phyloP scores from a whole-genome alignment of 2,113 vertebrate genomes.

The Egretta garzetta region DNA sequence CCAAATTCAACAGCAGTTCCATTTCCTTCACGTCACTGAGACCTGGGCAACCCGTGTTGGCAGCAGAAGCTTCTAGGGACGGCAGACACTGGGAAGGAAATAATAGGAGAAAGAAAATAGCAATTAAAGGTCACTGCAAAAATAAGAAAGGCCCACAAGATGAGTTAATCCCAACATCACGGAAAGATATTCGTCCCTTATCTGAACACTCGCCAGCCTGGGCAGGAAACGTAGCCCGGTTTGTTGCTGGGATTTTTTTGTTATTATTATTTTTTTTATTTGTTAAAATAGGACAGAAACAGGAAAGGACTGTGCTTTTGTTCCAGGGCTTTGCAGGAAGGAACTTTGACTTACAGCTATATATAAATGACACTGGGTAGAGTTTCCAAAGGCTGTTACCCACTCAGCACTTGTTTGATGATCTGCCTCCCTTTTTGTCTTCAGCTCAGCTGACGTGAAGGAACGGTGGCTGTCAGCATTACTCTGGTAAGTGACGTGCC shows the following conservation, averaged over 20 bases:
- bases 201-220: not conserved
- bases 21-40: not conserved
- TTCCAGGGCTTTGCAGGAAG: slow-evolving; percentile 60
- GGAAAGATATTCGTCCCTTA: not conserved
- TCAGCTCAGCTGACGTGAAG: slow-evolving; percentile 76
- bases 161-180: not conserved
- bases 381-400: slow-evolving; percentile 1
- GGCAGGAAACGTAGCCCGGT: not conserved
- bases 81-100: not conserved
- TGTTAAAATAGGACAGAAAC: slow-evolving; percentile 49
- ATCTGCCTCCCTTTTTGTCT: slow-evolving; percentile 51
- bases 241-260: slow-evolving; percentile 1
- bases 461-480: slow-evolving; percentile 76
- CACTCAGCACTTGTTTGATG: slow-evolving; percentile 14
- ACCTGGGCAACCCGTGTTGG: not conserved
- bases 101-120: slow-evolving; percentile 6
- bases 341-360: slow-evolving; percentile 40
- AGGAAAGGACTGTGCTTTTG: slow-evolving; percentile 65
- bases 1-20: not conserved
- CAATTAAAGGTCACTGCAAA: slow-evolving; percentile 9
- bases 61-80: slow-evolving; percentile 5
- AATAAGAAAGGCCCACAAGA: not conserved
- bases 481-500: slow-evolving; percentile 67
- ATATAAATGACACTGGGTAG: slow-evolving; percentile 37
- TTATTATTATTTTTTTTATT: not conserved